Evolutionary conservation across 2,797 vertebrate species (phyloP).

Genomic region (Periophthalmus magnuspinnatus): DNA sequence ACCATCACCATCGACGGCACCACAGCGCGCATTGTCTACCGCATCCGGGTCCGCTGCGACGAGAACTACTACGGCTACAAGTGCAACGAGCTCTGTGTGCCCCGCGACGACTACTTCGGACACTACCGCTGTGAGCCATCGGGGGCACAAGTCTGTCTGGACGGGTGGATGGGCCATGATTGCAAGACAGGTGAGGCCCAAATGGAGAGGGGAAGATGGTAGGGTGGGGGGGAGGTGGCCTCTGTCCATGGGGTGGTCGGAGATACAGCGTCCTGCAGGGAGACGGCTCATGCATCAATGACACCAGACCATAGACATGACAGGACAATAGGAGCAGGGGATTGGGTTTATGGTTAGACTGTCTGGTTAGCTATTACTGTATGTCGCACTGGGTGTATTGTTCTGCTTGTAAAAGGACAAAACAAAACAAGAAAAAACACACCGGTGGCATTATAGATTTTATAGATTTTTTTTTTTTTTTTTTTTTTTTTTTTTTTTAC

Average conservation of each 20-base stretch:
- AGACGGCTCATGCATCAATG: not conserved
- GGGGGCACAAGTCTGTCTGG: conserved; percentile 90
- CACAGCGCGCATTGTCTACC: conserved; percentile 85
- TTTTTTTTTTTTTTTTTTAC: too few species aligned
- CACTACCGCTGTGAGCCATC: conserved; percentile 92
- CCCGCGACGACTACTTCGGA: conserved; percentile 92
- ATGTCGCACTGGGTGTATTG: not conserved
- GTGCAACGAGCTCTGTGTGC: conserved; percentile 94
- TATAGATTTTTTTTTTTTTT: too few species aligned
- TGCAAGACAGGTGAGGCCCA: conserved; percentile 83
- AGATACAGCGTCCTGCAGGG: conserved; percentile 1
- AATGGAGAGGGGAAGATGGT: not conserved
- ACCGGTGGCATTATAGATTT: too few species aligned
- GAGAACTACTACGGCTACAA: conserved; percentile 92
- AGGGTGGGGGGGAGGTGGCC: not conserved
- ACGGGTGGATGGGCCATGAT: conserved; percentile 93
- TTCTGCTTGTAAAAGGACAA: not conserved
- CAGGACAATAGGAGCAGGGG: not conserved
- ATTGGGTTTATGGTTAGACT: not conserved
- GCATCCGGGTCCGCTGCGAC: conserved; percentile 87
- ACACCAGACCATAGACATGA: not conserved
- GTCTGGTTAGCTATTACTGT: conserved; percentile 1
- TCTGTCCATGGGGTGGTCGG: not conserved
- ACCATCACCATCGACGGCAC: conserved; percentile 83
- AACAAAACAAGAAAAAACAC: not conserved